Conservation (phyloP, 1,140 invertebrate species). For the Solenopsis fugax region DNA sequence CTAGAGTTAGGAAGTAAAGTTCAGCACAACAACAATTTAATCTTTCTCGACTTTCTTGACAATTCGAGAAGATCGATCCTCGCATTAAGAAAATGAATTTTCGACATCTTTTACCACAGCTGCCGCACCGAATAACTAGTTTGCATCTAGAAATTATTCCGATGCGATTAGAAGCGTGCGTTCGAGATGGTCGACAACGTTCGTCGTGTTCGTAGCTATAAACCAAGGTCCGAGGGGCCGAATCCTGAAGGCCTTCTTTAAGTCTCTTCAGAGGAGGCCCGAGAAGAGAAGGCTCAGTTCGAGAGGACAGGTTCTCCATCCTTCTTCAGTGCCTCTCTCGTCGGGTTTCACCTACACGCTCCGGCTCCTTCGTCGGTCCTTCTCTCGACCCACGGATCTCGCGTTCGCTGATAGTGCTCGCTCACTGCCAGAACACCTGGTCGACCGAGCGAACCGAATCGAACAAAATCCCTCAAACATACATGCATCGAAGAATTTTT, state of each 20-base stretch:
- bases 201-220: constrained; percentile 30
- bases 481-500: constrained; percentile 10
- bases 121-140: not conserved
- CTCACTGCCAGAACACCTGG: constrained; percentile 25
- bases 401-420: constrained; percentile 73
- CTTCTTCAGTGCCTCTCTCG: constrained; percentile 29
- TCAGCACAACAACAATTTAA: not conserved
- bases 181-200: constrained; percentile 33
- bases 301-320: constrained; percentile 57
- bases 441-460: constrained; percentile 10
- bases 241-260: constrained; percentile 50
- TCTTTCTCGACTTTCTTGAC: not conserved
- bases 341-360: constrained; percentile 42
- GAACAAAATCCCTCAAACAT: constrained; percentile 3
- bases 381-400: constrained; percentile 59
- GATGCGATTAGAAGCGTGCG: constrained; percentile 35
- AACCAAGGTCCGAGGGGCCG: constrained; percentile 47
- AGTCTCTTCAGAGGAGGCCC: constrained; percentile 48
- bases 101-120: not conserved
- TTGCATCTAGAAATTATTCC: constrained; percentile 20
- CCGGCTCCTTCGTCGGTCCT: constrained; percentile 37
- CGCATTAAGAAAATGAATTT: not conserved
- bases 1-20: not conserved
- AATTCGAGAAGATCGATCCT: not conserved
- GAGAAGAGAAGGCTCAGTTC: constrained; percentile 45